Evolutionary conservation across 2,888 invertebrate species (phyloP).

Genomic region (Catocala fraxini): DNA sequence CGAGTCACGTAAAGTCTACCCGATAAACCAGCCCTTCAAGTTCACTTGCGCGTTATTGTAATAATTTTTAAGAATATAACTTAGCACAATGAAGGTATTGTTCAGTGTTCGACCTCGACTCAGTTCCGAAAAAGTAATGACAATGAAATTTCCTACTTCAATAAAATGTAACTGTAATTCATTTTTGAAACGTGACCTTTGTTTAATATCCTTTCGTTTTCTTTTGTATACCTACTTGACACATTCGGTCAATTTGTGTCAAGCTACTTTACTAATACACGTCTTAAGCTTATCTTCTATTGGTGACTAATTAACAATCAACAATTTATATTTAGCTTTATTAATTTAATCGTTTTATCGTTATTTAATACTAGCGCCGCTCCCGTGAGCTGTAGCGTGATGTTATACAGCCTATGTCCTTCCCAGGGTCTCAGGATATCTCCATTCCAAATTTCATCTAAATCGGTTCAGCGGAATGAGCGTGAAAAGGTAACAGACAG

Average conservation of each 20-base stretch:
- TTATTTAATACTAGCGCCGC: too few relatives aligned
- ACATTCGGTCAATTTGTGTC: conserved; percentile 12
- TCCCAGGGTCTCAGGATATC: too few relatives aligned
- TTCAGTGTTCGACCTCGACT: conserved; percentile 48
- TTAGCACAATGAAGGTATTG: conserved; percentile 54
- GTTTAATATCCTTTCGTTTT: conserved; percentile 23
- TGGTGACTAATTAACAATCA: too few relatives aligned
- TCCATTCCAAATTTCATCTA: too few relatives aligned
- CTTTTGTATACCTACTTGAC: conserved; percentile 4
- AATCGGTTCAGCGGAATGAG: too few relatives aligned
- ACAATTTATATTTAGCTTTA: too few relatives aligned
- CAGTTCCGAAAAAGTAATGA: conserved; percentile 32
- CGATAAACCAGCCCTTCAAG: conserved; percentile 38
- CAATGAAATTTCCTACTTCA: conserved; percentile 42
- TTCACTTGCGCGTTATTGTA: conserved; percentile 35
- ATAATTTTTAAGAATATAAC: conserved; percentile 25
- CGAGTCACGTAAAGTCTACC: conserved; percentile 33
- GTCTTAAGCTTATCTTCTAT: too few relatives aligned
- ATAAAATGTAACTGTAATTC: conserved; percentile 14
- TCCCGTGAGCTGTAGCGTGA: too few relatives aligned
- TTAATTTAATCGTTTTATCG: too few relatives aligned
- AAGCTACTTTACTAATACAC: too few relatives aligned
- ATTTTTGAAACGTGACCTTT: conserved; percentile 25
- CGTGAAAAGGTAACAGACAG: too few relatives aligned
- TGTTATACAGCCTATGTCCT: too few relatives aligned